Evolutionary conservation across 53 echinoderm and acorn worm genomes (phyloP), one percentile per base, ranked within the genome.

Genomic region (Patiria pectinifera): DNA sequence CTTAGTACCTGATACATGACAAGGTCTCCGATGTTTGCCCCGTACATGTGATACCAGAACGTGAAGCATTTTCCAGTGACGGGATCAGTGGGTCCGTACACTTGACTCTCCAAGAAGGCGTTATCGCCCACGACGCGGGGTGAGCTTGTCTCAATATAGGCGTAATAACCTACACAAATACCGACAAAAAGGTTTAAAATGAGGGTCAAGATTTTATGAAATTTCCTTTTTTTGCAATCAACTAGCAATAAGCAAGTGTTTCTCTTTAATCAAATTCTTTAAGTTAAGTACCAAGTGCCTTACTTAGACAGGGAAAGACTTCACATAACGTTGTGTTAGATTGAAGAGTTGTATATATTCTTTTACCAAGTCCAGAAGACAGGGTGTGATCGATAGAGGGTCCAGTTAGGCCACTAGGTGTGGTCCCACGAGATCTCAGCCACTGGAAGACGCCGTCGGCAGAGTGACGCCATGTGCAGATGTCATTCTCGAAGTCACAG

Each of bases 1-100:
- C 66, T 66, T 66, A 35, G 11, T 87, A 87, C 87, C 87, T 87
- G 77, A 91, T 97, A 95, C 0, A 95, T 21, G 21, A 94, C 91
- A 19, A 97, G 83, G 8, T 87, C 87, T 14, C 93, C 96, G 6
- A 95, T 93, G 83, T 87, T 91, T n/a, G 81, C 66, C 3, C 96
- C 96, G 59, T 70, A 89, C 96, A 96, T 96, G 85, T 96, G 94
- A 66, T 95, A 95, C 93, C 94, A 96, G 80, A 96, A 92, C 35
- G 94, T 94, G 48, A 95, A 85, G 83, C 96, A 95, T 60, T 71
- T 94, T 14, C 92, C 94, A 18, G 87, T 74, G 4, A 63, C 94
- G 15, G 87, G 87, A 93, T 91, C 94, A 2, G 95, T 91, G 11
- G 96, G 87, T 26, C 91, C 86, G 25, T 90, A 84, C 45, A 89